A percentile compares a stretch with the other conserved stretches of the same genome.
phyloP scores from a whole-genome alignment of 2,113 vertebrate genomes.

The Haplochromis burtoni region DNA sequence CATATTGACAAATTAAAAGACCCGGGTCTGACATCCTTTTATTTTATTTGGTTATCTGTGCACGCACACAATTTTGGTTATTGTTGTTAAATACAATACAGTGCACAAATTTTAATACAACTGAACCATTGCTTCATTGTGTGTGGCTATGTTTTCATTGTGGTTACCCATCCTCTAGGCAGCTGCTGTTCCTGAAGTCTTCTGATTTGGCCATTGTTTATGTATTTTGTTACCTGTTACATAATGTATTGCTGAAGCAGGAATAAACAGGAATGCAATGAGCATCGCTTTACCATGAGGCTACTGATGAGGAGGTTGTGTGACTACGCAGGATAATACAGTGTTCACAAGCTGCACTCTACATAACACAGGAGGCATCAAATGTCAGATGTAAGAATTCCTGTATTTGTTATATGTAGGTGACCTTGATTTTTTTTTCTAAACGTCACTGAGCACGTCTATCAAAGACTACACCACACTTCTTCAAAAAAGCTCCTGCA shows the following conservation, averaged over 20 bases:
- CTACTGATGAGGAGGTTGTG: background rate
- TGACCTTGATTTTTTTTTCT: conserved; percentile 12
- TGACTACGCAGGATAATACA: background rate
- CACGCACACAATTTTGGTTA: background rate
- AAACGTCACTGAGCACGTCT: background rate
- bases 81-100: background rate
- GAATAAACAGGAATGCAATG: background rate
- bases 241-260: background rate
- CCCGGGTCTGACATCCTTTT: background rate
- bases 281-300: background rate
- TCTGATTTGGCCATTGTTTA: background rate
- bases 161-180: background rate
- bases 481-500: background rate
- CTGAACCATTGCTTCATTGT: background rate
- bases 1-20: background rate
- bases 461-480: background rate
- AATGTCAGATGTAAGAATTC: background rate
- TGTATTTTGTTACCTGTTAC: background rate
- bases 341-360: background rate
- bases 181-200: background rate
- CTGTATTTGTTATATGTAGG: background rate
- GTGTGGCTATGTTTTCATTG: background rate
- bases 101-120: background rate
- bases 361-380: background rate
- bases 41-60: background rate